phyloP scores from a whole-genome alignment of 1,140 invertebrate species.

The Drosophila sulfurigaster region DNA sequence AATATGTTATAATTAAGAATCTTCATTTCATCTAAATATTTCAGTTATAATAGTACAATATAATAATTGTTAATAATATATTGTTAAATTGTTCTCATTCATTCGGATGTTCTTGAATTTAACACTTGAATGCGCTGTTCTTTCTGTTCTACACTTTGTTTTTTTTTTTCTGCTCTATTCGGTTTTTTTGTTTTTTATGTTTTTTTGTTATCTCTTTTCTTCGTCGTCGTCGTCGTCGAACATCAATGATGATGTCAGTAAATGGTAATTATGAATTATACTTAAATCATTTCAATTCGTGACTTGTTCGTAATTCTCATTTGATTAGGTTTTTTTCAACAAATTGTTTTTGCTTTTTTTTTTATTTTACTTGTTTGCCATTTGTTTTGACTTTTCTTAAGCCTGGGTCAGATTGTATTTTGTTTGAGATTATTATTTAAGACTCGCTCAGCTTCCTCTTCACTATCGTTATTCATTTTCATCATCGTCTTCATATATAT shows the following conservation, averaged over 20 bases:
- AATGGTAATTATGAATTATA: constrained; percentile 18
- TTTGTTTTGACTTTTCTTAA: constrained; percentile 24
- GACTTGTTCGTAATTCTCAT: constrained; percentile 21
- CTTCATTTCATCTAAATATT: constrained; percentile 85
- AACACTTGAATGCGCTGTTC: constrained; percentile 45
- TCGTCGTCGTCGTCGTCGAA: constrained; percentile 3
- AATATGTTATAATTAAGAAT: constrained; percentile 85
- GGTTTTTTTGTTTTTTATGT: constrained; percentile 9
- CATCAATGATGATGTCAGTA: constrained; percentile 13
- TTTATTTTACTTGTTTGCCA: neutral
- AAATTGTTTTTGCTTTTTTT: constrained; percentile 21
- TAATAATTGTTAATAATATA: constrained; percentile 83
- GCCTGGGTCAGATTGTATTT: constrained; percentile 40
- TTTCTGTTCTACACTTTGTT: constrained; percentile 4
- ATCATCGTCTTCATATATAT: constrained; percentile 5
- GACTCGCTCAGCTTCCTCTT: constrained; percentile 10
- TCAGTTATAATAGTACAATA: constrained; percentile 85
- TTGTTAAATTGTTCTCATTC: constrained; percentile 52
- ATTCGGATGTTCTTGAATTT: constrained; percentile 40
- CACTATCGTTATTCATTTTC: neutral
- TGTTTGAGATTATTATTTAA: constrained; percentile 38
- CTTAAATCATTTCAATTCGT: constrained; percentile 30
- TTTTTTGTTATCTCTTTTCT: constrained; percentile 17
- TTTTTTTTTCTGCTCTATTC: neutral
- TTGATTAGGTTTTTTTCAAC: constrained; percentile 38